These are phyloP conservation scores for Sebastes hubbsi DNA, from an alignment of 2,797 vertebrate genomes.

Conservation along the genomic window DNA sequence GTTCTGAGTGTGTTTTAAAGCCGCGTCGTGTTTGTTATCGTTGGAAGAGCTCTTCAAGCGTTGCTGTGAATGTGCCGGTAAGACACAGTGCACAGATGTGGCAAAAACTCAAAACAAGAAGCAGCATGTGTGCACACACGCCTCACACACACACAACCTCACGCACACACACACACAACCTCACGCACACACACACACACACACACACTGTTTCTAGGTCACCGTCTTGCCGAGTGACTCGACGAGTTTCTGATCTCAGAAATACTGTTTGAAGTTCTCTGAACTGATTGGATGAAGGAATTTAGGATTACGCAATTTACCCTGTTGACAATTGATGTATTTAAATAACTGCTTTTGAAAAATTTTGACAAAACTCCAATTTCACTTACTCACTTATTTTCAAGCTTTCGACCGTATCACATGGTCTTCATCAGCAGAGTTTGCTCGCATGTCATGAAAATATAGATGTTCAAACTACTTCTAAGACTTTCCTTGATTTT, in stretches of 20 bases:
- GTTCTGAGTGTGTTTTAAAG: slow-evolving; percentile 38
- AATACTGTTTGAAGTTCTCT: slow-evolving; percentile 52
- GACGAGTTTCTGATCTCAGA: slow-evolving; percentile 48
- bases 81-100: slow-evolving; percentile 67
- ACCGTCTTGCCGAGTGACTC: slow-evolving; percentile 55
- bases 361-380: not conserved
- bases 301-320: slow-evolving; percentile 28
- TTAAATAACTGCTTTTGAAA: slow-evolving; percentile 16
- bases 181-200: not conserved
- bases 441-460: not conserved
- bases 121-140: not conserved
- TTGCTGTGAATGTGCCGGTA: slow-evolving; percentile 30
- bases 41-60: slow-evolving; percentile 48
- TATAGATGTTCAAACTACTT: not conserved
- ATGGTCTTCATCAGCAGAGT: not conserved
- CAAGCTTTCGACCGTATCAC: not conserved
- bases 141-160: not conserved
- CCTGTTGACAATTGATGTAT: slow-evolving; percentile 13
- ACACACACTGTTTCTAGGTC: slow-evolving; percentile 68
- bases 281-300: slow-evolving; percentile 46
- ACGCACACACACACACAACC: not conserved
- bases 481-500: not conserved
- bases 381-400: not conserved
- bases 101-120: slow-evolving; percentile 60
- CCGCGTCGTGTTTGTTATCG: slow-evolving; percentile 59